A percentile compares a stretch with the other conserved stretches of the same genome.
Evolutionary conservation across 2,888 invertebrate species (phyloP).

Genomic region (Elmis aenea): DNA sequence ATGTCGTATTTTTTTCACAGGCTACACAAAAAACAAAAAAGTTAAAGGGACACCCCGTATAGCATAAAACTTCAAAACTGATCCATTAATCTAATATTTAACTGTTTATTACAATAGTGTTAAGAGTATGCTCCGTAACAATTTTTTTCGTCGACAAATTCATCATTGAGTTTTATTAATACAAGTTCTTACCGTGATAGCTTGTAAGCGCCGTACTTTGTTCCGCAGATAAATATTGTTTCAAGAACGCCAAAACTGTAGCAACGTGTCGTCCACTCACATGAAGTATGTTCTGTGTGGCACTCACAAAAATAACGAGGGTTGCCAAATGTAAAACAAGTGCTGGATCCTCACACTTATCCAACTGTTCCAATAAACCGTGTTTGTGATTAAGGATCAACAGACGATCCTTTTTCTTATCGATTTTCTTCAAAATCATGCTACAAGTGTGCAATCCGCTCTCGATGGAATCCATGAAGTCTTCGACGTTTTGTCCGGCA

Average conservation of each 20-base stretch:
- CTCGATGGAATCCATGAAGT: conserved; percentile 74
- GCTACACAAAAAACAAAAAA: too few species aligned
- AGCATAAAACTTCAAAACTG: too few species aligned
- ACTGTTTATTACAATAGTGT: too few species aligned
- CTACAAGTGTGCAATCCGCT: conserved; percentile 64
- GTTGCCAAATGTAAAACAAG: conserved; percentile 71
- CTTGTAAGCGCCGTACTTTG: conserved; percentile 59
- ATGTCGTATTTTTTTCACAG: too few species aligned
- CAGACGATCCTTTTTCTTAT: conserved; percentile 82
- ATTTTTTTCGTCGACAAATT: neutral
- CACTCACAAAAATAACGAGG: conserved; percentile 73
- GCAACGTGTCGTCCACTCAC: conserved; percentile 93
- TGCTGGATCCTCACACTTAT: conserved; percentile 69
- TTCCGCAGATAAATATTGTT: conserved; percentile 62
- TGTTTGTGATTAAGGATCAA: conserved; percentile 76
- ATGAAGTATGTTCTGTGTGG: conserved; percentile 79
- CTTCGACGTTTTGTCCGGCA: conserved; percentile 66
- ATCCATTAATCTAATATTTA: too few species aligned
- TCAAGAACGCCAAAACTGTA: conserved; percentile 68
- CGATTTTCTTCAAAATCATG: conserved; percentile 80
- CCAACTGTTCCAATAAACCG: conserved; percentile 73
- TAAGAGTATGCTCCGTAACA: too few species aligned
- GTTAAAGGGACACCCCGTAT: too few species aligned
- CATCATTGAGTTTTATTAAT: neutral
- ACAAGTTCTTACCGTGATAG: conserved; percentile 67